Conservation (phyloP, 2,113 vertebrate genomes). For the Campylomormyrus numenius region DNA sequence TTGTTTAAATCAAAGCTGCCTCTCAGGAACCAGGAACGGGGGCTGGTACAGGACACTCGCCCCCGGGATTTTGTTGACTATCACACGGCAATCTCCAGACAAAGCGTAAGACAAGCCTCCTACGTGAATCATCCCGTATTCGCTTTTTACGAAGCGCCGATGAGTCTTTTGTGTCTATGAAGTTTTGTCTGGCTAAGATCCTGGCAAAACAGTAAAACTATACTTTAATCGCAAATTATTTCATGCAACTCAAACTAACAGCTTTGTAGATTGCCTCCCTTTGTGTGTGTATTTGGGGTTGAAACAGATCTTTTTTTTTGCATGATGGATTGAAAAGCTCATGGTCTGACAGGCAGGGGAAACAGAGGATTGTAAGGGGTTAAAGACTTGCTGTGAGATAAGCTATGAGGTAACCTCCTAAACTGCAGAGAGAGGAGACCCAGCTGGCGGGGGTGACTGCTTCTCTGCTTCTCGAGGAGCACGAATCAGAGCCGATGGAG, state of each 20-base stretch:
- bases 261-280: background rate
- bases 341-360: background rate
- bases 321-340: background rate
- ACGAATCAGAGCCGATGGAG: background rate
- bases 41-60: background rate
- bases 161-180: background rate
- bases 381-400: background rate
- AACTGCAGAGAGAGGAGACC: background rate
- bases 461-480: background rate
- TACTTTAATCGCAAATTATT: background rate
- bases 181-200: background rate
- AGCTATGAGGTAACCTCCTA: background rate
- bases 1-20: background rate
- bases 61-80: background rate
- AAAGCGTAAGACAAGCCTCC: background rate
- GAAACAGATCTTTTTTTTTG: background rate
- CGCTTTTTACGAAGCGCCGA: background rate
- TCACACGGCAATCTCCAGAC: background rate
- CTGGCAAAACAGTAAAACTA: background rate
- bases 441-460: background rate
- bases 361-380: background rate
- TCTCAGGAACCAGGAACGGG: background rate
- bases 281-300: background rate
- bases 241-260: background rate
- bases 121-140: background rate